Evolutionary conservation across 2,888 invertebrate genomes (phyloP).

Genomic region (Eupsilia transversa): DNA sequence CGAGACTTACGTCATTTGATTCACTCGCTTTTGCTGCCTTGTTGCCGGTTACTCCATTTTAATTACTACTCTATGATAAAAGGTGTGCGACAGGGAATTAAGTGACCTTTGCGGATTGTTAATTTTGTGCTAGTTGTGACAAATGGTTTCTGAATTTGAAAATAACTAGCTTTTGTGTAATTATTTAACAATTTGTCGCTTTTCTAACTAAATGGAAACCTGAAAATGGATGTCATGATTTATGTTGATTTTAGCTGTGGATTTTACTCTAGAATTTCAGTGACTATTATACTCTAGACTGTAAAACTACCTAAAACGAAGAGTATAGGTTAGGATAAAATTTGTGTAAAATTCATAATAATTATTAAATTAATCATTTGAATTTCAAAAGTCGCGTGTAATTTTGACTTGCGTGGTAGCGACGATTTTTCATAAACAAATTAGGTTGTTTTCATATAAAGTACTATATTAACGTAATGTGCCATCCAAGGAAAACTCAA

Average conservation of each 20-base stretch:
- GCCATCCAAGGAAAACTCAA: constrained; percentile 40
- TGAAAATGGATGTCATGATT: constrained; percentile 40
- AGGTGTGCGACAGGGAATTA: constrained; percentile 29
- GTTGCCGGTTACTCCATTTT: constrained; percentile 30
- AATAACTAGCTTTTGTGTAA: constrained; percentile 48
- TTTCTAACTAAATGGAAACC: constrained; percentile 22
- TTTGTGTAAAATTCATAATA: neutral
- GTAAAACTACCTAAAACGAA: neutral
- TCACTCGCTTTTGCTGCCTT: neutral
- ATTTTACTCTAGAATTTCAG: neutral
- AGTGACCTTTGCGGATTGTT: constrained; percentile 53
- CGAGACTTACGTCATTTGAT: neutral
- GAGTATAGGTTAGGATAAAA: neutral
- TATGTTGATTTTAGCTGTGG: constrained; percentile 18
- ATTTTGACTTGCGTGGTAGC: constrained; percentile 36
- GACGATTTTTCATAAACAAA: constrained; percentile 53
- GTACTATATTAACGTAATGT: constrained; percentile 45
- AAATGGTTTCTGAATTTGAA: constrained; percentile 57
- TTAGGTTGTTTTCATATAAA: constrained; percentile 56
- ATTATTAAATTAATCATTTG: neutral
- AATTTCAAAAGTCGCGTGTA: constrained; percentile 26
- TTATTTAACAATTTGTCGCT: constrained; percentile 40
- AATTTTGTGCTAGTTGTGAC: constrained; percentile 49
- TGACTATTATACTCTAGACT: neutral
- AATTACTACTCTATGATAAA: constrained; percentile 33